Conservation (phyloP, 2,113 vertebrate species). For the Alethe diademata region DNA sequence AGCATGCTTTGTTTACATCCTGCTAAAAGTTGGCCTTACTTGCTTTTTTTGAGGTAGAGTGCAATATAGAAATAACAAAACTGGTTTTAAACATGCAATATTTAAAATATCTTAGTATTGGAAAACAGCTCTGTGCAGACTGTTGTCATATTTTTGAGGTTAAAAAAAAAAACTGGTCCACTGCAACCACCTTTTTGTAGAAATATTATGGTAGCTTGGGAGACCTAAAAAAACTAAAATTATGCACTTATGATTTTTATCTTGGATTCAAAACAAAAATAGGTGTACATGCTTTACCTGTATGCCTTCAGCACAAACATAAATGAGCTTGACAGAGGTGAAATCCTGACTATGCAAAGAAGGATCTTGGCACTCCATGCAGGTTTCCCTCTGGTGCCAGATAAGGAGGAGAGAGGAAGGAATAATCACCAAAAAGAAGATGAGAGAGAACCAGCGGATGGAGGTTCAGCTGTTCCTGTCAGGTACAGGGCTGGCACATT, state of each 20-base stretch:
- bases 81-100: not conserved
- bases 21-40: not conserved
- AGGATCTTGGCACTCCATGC: not conserved
- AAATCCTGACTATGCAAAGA: not conserved
- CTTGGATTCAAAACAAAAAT: not conserved
- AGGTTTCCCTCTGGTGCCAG: not conserved
- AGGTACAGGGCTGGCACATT: not conserved
- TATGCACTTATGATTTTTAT: not conserved
- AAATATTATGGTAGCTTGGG: not conserved
- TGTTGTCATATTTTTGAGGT: not conserved
- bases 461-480: not conserved
- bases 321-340: not conserved
- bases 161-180: not conserved
- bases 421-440: conserved; percentile 1
- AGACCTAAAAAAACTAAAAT: not conserved
- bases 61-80: not conserved
- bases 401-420: not conserved
- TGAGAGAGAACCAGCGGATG: not conserved
- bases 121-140: not conserved
- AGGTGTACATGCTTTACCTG: fast-evolving
- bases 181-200: not conserved
- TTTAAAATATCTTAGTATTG: not conserved
- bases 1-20: not conserved
- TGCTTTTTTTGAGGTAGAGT: not conserved
- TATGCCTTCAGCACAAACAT: not conserved